Base-by-base conservation (phyloP, 2,797 vertebrate species). In the Pelobates cultripes region DNA sequence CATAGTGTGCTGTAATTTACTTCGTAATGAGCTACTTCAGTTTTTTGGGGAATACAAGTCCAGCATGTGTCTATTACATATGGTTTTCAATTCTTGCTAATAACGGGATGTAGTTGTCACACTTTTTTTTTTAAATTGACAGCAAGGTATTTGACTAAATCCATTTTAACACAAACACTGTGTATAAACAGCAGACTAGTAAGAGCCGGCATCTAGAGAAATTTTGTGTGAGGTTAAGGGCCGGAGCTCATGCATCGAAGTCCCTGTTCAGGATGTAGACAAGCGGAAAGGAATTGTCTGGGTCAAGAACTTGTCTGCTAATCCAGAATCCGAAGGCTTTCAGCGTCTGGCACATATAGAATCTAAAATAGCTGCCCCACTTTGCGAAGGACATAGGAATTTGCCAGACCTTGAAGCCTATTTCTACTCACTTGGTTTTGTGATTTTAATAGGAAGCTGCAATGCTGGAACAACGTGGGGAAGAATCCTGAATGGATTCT, bases 211-310 rank as follows among this genome's bases (percentile, higher is more conserved):
- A 4, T 64, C 15, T 28, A 2, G n/a, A 17, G n/a, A 28, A 40
- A 40, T 64, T 40, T 40, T 7, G n/a, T 40, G 61, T 17, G 14
- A 64, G 61, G 5, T 12, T 4, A 60, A 12, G 57, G 47, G 47
- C 47, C 10, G 47, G 14, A 14, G 55, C 14, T 44, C 44, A 72
- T 67, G 61, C 70, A 51, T 74, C 40, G 78, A 28, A 60, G 47
- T 47, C 17, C 15, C 55, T 72, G 4, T 41, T 76, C 17, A 76
- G 61, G 61, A 76, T 64, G 68, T 72, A 71, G 55, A 82, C 43
- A 9, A 61, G 12, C 9, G 63, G 69, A 78, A 68, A 66, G 81
- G 81, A 78, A 77, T 68, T 78, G 70, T 82, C 81, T 78, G 81
- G 75, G 81, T 78, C 75, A 74, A 69, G 63, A 78, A 68, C 61